A percentile compares a stretch with the other conserved stretches of the same genome.
These are phyloP conservation scores for Eupithecia subfuscata DNA, from an alignment of 2,888 invertebrate genomes.

Conservation along the genomic window DNA sequence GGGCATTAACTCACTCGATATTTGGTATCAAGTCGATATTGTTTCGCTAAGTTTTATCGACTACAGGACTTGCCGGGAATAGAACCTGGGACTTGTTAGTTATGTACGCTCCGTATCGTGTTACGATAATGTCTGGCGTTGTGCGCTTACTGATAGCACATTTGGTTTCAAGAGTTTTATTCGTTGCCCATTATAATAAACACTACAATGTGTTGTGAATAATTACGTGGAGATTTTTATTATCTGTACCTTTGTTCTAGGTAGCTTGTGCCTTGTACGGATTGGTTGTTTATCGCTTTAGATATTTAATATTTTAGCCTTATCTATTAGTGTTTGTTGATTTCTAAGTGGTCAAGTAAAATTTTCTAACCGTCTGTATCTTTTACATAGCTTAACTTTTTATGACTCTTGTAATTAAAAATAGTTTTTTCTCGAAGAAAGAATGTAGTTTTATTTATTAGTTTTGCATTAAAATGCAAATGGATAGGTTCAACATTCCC, in stretches of 20 bases:
- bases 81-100: slow-evolving; percentile 66
- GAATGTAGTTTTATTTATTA: background rate
- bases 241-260: slow-evolving; percentile 21
- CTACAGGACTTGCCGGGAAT: slow-evolving; percentile 51
- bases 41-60: slow-evolving; percentile 72
- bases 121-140: slow-evolving; percentile 71
- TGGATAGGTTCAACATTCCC: background rate
- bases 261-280: slow-evolving; percentile 5
- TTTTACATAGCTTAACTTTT: background rate
- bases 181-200: slow-evolving; percentile 44
- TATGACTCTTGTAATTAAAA: background rate
- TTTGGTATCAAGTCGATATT: slow-evolving; percentile 75
- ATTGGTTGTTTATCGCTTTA: slow-evolving; percentile 6
- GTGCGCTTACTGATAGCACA: slow-evolving; percentile 50
- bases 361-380: background rate
- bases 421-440: background rate
- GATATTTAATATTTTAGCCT: slow-evolving; percentile 10
- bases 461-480: background rate
- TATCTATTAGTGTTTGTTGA: background rate
- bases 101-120: slow-evolving; percentile 70
- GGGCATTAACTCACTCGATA: slow-evolving; percentile 68
- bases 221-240: slow-evolving; percentile 36
- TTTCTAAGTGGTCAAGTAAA: background rate
- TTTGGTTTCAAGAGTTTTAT: slow-evolving; percentile 48
- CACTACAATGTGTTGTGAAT: slow-evolving; percentile 34